A percentile compares a stretch with the other conserved stretches of the same genome.
Conservation (phyloP, 2,113 vertebrate genomes). For the Lamprologus tigripictilis region DNA sequence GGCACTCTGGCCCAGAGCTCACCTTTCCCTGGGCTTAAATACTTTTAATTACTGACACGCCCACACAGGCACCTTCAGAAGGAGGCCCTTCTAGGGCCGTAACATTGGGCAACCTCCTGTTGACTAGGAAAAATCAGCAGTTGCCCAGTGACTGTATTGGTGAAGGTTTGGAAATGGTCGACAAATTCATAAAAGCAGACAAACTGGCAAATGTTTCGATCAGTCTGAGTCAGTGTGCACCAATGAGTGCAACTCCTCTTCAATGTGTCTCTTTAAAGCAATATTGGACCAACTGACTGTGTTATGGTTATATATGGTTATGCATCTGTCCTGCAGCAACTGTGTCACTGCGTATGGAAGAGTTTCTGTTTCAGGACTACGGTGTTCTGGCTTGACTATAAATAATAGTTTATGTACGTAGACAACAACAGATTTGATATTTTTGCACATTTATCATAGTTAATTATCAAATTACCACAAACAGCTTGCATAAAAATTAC, state of each 20-base stretch:
- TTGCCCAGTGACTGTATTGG: not conserved
- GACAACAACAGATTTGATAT: not conserved
- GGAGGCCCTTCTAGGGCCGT: no score
- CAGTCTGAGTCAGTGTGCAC: not conserved
- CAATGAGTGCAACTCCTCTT: not conserved
- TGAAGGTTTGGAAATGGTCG: rapidly evolving
- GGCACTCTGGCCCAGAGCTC: no score
- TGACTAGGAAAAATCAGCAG: not conserved
- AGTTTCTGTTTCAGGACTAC: not conserved
- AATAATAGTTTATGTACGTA: not conserved
- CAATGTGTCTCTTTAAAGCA: not conserved
- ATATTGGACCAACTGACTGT: not conserved
- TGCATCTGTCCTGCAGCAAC: not conserved
- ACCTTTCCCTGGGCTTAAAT: no score
- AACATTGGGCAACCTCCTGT: not conserved
- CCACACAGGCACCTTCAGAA: no score
- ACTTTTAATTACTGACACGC: no score
- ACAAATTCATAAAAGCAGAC: not conserved
- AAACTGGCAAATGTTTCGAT: rapidly evolving
- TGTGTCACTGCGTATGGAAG: not conserved
- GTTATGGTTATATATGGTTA: not conserved
- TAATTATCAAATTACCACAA: not conserved
- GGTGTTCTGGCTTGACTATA: not conserved
- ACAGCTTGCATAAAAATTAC: rapidly evolving
- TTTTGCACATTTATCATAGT: not conserved